A percentile compares a stretch with the other conserved stretches of the same genome.
Conservation (phyloP, 2,113 vertebrate species). For the Eulemur macaco region DNA sequence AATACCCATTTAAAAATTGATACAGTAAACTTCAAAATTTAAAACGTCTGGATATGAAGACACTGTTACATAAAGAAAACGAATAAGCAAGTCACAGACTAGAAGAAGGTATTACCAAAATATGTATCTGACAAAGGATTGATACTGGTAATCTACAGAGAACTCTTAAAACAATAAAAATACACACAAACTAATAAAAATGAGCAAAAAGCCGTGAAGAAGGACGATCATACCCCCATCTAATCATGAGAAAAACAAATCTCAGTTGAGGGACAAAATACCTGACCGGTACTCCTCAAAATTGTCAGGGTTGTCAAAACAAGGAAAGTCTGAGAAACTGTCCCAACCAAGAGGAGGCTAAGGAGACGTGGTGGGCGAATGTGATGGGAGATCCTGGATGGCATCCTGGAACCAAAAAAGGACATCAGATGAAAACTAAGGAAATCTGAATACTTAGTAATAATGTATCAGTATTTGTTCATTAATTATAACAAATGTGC, state of each 20-base stretch:
- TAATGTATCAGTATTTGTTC: not conserved
- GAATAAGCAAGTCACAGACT: not conserved
- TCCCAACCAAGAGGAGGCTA: not conserved
- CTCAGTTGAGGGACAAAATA: not conserved
- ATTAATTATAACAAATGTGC: not conserved
- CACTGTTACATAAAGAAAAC: not conserved
- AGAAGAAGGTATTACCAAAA: not conserved
- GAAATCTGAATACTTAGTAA: not conserved
- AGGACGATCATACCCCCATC: not conserved
- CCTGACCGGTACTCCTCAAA: not conserved
- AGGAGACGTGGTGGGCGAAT: not conserved
- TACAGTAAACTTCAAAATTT: not conserved
- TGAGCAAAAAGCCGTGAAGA: not conserved
- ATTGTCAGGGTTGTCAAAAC: not conserved
- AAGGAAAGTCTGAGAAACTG: not conserved
- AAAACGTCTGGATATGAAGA: not conserved
- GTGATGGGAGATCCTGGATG: not conserved
- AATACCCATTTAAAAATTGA: not conserved
- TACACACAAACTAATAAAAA: not conserved
- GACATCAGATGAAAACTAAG: not conserved
- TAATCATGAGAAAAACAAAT: slow-evolving; percentile 33
- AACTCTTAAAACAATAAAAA: not conserved
- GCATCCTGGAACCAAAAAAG: not conserved
- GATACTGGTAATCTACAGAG: not conserved
- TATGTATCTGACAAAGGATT: not conserved